phyloP scores from a whole-genome alignment of 2,797 vertebrate species.

The Melanotaenia parkinsoni region DNA sequence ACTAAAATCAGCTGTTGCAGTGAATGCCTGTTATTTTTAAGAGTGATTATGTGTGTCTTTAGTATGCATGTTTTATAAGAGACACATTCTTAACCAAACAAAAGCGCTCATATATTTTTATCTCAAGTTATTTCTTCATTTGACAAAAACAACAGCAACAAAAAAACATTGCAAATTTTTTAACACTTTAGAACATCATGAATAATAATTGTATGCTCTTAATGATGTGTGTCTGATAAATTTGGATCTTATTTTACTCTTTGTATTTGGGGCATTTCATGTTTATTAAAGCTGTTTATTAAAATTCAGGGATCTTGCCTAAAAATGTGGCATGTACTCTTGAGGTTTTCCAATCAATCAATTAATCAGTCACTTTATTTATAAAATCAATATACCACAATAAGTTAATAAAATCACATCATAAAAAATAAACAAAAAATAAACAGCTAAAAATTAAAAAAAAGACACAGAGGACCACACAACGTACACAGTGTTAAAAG shows the following conservation, averaged over 20 bases:
- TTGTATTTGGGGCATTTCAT: not conserved
- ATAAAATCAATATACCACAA: too few relatives aligned
- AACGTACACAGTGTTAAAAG: too few relatives aligned
- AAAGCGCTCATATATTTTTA: not conserved
- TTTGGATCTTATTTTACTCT: not conserved
- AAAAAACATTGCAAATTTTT: slow-evolving; percentile 6
- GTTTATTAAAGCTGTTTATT: not conserved
- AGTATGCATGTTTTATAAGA: slow-evolving; percentile 59
- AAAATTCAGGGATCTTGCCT: not conserved
- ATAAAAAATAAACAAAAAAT: too few relatives aligned
- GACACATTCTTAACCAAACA: slow-evolving; percentile 14
- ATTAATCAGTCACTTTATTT: too few relatives aligned
- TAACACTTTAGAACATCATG: slow-evolving; percentile 16
- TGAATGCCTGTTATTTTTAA: slow-evolving; percentile 30
- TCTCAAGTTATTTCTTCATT: slow-evolving; percentile 26
- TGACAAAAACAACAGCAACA: not conserved
- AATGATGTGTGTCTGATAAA: slow-evolving; percentile 5
- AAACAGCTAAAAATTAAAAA: too few relatives aligned
- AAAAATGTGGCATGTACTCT: not conserved
- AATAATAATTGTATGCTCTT: slow-evolving; percentile 48
- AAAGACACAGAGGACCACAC: too few relatives aligned
- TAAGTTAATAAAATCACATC: too few relatives aligned
- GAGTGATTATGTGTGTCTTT: slow-evolving; percentile 28
- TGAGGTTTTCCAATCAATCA: not conserved
- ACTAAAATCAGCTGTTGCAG: not conserved